Percentiles rank a stretch among this genome's conserved stretches.
These are phyloP conservation scores for Sycophila texana DNA, from an alignment of 2,888 invertebrate species.

Conservation along the genomic window DNA sequence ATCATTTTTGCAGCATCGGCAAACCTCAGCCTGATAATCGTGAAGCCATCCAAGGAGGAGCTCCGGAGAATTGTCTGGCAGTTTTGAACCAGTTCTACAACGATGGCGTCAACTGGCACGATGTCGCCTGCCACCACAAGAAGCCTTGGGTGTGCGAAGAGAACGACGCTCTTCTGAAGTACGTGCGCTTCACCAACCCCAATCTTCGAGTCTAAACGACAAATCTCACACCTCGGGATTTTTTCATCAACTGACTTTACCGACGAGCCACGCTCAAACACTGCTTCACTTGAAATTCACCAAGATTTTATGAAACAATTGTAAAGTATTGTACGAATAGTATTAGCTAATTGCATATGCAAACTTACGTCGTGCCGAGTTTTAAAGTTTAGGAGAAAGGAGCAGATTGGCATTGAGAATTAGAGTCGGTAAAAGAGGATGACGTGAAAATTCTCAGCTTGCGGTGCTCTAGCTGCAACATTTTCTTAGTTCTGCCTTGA, in stretches of 20 bases:
- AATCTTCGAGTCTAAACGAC: slow-evolving; percentile 82
- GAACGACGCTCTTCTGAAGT: slow-evolving; percentile 89
- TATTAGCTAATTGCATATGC: too few species aligned
- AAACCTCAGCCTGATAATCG: slow-evolving; percentile 93
- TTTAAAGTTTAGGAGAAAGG: too few species aligned
- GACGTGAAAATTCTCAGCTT: slow-evolving; percentile 5
- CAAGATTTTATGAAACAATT: too few species aligned
- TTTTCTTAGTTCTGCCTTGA: slow-evolving; percentile 20
- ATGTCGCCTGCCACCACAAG: slow-evolving; percentile 93
- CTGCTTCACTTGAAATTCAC: too few species aligned
- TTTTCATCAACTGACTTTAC: slow-evolving; percentile 1
- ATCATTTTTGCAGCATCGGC: slow-evolving; percentile 78
- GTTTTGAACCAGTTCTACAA: slow-evolving; percentile 93
- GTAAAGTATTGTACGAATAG: too few species aligned
- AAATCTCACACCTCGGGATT: background rate
- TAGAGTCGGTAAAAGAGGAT: background rate
- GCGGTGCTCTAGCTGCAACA: background rate
- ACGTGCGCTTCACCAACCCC: slow-evolving; percentile 89
- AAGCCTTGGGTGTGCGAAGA: slow-evolving; percentile 94
- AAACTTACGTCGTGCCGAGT: too few species aligned
- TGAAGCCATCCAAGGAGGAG: slow-evolving; percentile 88
- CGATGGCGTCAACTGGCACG: slow-evolving; percentile 93
- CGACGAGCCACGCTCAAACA: background rate
- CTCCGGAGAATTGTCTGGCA: slow-evolving; percentile 90
- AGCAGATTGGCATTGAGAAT: background rate